A percentile compares a stretch with the other conserved stretches of the same genome.
Conservation (phyloP, 53 echinoderm and acorn worm species). For the Temnopleurus reevesii region DNA sequence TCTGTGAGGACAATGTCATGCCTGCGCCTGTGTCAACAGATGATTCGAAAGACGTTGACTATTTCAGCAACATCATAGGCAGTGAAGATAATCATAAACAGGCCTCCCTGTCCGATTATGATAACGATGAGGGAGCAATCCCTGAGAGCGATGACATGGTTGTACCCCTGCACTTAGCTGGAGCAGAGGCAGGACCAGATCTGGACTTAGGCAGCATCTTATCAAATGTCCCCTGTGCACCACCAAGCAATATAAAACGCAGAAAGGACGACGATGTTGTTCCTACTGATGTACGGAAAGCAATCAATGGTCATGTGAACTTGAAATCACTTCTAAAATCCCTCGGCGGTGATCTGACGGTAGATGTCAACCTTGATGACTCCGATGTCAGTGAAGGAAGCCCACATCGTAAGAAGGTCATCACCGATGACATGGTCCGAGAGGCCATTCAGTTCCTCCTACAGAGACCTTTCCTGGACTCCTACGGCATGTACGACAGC, state of each 20-base stretch:
- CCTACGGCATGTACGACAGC: constrained; percentile 57
- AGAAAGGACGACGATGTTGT: constrained; percentile 3
- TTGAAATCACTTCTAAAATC: constrained; percentile 4
- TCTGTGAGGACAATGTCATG: neutral
- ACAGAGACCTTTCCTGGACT: constrained; percentile 32
- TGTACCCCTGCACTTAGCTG: neutral
- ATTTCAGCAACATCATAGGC: neutral
- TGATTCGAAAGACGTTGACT: neutral
- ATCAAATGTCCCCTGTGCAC: neutral
- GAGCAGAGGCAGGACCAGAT: neutral
- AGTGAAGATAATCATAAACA: neutral
- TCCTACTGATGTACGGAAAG: constrained; percentile 9
- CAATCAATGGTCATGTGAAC: neutral
- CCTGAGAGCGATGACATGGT: neutral
- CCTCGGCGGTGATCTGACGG: neutral
- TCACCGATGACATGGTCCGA: constrained; percentile 49
- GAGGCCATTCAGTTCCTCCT: constrained; percentile 45
- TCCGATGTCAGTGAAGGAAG: constrained; percentile 19
- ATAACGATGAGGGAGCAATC: neutral
- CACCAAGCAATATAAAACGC: neutral
- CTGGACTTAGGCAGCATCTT: neutral
- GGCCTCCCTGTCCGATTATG: too few species aligned
- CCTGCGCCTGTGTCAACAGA: neutral
- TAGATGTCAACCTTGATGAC: neutral
- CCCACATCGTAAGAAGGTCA: constrained; percentile 20